phyloP scores from a whole-genome alignment of 2,113 vertebrate genomes.

The Bos taurus region DNA sequence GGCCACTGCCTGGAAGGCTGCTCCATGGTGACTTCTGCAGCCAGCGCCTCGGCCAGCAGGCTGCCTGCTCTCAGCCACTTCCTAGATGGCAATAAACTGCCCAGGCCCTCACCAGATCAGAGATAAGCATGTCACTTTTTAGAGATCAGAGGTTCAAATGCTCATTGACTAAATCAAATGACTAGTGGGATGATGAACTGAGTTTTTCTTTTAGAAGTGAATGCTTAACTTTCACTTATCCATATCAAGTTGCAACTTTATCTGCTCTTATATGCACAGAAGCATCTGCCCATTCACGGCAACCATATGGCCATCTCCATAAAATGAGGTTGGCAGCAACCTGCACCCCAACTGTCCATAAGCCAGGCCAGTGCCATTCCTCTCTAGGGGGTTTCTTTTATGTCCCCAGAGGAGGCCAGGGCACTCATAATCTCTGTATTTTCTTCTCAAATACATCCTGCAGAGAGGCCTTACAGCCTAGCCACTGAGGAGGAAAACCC shows the following conservation, averaged over 20 bases:
- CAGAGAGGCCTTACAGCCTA: not conserved
- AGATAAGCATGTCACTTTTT: not conserved
- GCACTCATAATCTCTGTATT: not conserved
- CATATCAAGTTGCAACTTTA: not conserved
- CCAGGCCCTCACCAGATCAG: not conserved
- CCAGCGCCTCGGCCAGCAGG: not conserved
- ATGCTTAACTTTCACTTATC: not conserved
- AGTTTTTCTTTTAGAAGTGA: conserved; percentile 22
- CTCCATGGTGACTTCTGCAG: no score
- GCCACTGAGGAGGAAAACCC: not conserved
- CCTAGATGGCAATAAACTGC: not conserved
- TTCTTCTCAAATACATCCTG: not conserved
- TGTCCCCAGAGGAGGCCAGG: not conserved
- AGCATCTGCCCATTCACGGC: not conserved
- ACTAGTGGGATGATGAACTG: not conserved
- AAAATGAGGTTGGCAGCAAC: not conserved
- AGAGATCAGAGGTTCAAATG: conserved; percentile 12
- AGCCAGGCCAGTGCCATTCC: not conserved
- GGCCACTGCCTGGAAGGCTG: not conserved
- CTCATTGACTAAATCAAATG: not conserved
- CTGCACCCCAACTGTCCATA: not conserved
- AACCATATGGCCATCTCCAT: not conserved
- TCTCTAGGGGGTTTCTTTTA: not conserved
- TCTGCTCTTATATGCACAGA: not conserved
- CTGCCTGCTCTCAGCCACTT: not conserved